A percentile compares a stretch with the other conserved stretches of the same genome.
phyloP scores from a whole-genome alignment of 2,888 invertebrate species.

The Trichopoda pennipes region DNA sequence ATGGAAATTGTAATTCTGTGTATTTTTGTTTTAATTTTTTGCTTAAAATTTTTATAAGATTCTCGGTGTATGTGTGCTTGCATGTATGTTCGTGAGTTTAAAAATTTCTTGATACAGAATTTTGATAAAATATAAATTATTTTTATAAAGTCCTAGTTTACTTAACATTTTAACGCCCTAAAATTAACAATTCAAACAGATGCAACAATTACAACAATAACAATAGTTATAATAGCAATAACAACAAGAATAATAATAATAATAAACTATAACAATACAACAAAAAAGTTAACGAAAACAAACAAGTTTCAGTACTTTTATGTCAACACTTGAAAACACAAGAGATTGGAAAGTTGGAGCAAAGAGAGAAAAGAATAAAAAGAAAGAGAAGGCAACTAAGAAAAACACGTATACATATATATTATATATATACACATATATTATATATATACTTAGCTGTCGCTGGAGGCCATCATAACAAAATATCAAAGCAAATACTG shows the following conservation, averaged over 20 bases:
- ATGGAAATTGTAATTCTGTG: conserved; percentile 10
- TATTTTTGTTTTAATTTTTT: background rate
- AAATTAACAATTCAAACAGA: conserved; percentile 69
- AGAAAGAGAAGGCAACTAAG: background rate
- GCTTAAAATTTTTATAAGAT: background rate
- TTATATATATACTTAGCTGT: conserved; percentile 47
- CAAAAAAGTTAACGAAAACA: conserved; percentile 35
- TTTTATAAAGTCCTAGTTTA: conserved; percentile 67
- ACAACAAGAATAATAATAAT: conserved; percentile 7
- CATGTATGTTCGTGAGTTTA: background rate
- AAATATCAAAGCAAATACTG: conserved; percentile 47
- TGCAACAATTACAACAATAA: conserved; percentile 40
- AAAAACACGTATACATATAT: background rate
- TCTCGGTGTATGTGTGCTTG: background rate
- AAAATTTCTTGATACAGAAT: conserved; percentile 39
- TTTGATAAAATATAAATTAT: conserved; percentile 63
- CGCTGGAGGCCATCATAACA: conserved; percentile 61
- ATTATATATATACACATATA: too few relatives aligned
- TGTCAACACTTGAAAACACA: conserved; percentile 63
- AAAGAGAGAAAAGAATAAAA: too few relatives aligned
- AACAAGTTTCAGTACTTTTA: conserved; percentile 64
- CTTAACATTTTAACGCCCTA: conserved; percentile 68
- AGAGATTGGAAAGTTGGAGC: too few relatives aligned
- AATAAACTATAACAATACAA: conserved; percentile 30
- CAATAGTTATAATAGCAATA: conserved; percentile 32